Percentiles rank a stretch among this genome's conserved stretches.
These are phyloP conservation scores for Drosophila lini DNA, from an alignment of 1,140 invertebrate species.

Conservation along the genomic window DNA sequence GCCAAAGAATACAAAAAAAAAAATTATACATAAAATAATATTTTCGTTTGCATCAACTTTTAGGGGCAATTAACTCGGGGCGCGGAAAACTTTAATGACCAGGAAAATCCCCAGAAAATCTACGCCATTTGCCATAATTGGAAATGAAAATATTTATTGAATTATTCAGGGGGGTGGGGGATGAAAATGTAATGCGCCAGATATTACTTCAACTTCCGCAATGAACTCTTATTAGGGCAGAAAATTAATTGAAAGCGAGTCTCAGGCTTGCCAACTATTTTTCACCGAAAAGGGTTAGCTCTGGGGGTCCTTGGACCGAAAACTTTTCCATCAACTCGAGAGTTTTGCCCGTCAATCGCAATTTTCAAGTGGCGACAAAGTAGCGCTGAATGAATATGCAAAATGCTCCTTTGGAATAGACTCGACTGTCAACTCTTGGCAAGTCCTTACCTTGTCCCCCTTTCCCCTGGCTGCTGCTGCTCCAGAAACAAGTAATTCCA, in stretches of 20 bases:
- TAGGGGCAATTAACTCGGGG: constrained; percentile 62
- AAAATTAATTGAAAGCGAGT: constrained; percentile 37
- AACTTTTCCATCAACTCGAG: constrained; percentile 62
- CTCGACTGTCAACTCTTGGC: constrained; percentile 37
- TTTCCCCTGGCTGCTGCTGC: not conserved
- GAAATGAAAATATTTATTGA: constrained; percentile 73
- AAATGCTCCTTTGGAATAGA: constrained; percentile 46
- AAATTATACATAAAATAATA: constrained; percentile 74
- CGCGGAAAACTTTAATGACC: constrained; percentile 48
- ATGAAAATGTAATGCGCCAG: constrained; percentile 40
- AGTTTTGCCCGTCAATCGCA: constrained; percentile 44
- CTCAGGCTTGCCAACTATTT: constrained; percentile 31
- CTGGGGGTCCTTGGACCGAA: constrained; percentile 15
- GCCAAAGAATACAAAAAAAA: not conserved
- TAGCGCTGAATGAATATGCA: constrained; percentile 75
- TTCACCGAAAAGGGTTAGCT: not conserved
- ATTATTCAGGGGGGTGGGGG: constrained; percentile 60
- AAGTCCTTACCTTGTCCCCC: constrained; percentile 5
- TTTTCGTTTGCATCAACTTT: constrained; percentile 72
- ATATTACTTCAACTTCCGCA: constrained; percentile 46
- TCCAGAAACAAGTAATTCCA: constrained; percentile 64
- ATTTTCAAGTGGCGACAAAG: constrained; percentile 64
- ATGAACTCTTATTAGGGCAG: constrained; percentile 22
- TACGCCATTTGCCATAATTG: constrained; percentile 32
- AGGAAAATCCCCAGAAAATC: constrained; percentile 37